phyloP scores from a whole-genome alignment of 2,113 vertebrate species.

The Gasterosteus aculeatus region DNA sequence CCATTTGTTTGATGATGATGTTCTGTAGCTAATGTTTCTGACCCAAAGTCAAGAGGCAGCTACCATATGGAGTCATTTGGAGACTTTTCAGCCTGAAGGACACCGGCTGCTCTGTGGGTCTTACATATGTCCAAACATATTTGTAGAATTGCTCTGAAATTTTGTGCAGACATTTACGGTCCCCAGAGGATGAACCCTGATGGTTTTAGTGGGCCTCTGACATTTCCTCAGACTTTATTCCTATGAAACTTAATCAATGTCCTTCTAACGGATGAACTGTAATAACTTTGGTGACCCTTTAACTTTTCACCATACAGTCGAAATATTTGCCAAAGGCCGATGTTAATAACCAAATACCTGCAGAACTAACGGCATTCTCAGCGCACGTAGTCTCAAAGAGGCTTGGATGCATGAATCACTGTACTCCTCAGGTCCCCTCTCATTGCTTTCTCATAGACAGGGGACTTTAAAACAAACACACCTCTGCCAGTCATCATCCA shows the following conservation, averaged over 20 bases:
- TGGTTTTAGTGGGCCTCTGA: not conserved
- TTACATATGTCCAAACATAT: not conserved
- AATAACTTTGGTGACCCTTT: not conserved
- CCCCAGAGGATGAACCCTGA: not conserved
- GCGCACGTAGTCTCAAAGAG: not conserved
- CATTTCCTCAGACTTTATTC: not conserved
- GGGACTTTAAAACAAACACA: constrained; percentile 27
- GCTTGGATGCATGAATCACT: constrained; percentile 8
- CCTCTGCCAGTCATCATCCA: constrained; percentile 19
- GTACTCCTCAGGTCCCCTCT: constrained; percentile 2
- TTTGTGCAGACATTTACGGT: not conserved
- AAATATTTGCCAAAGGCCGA: not conserved
- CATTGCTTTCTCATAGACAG: constrained; percentile 29
- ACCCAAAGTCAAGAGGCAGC: constrained; percentile 2
- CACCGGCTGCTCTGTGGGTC: not conserved
- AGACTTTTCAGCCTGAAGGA: not conserved
- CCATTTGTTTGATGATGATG: constrained; percentile 43
- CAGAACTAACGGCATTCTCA: not conserved
- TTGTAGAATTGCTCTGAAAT: not conserved
- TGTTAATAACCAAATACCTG: not conserved
- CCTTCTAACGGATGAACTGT: too few species aligned
- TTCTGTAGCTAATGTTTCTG: constrained; percentile 30
- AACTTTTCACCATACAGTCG: not conserved
- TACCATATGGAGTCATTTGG: constrained; percentile 24
- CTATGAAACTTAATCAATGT: not conserved